Evolutionary conservation across 2,888 invertebrate species (phyloP), one percentile per base, ranked within the genome.

Genomic region (Willowsia nigromaculata): DNA sequence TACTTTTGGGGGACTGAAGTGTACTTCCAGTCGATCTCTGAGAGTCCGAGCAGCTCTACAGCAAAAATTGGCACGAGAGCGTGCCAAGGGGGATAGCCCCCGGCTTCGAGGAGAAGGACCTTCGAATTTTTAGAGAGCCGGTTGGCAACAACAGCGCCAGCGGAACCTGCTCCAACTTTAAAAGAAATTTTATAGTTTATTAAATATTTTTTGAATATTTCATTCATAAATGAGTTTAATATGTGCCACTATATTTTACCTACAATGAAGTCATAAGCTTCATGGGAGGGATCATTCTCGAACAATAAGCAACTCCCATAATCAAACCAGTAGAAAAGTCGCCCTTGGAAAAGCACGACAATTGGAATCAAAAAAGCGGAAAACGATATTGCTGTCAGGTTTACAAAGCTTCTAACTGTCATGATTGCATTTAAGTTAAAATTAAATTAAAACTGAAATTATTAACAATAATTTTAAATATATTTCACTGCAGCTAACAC

Each of bases 231-330:
- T n/a, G n/a, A n/a, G n/a, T n/a, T n/a, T n/a, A n/a, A n/a, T n/a
- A n/a, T n/a, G n/a, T n/a, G 59, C 90, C n/a, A n/a, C n/a, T n/a
- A n/a, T n/a, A n/a, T n/a, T n/a, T 86, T 18, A 90, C 90, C 90
- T 7, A 90, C 86, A 74, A 91, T 90, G 37, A 90, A 91, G 37
- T 91, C 91, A 71, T 88, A 91, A 9, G 88, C 85, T 25, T 91
- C 91, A 68, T 76, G 2, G 4, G 80, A 80, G 2, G 40, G 59
- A 1, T 40, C 80, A 40, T 37, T 59, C 40, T 59, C 80, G 1
- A 59, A 37, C 9, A 9, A n/a, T 9, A 53, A 6, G 25, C 59
- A 40, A 18, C 0, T 5, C 2, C 22, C 0, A 30, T 81, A 81
- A 56, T 81, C 80, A 40, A 18, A 81, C 30, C 13, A 81, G 30